Percentiles rank a stretch among this genome's conserved stretches.
Conservation (phyloP, 2,113 vertebrate genomes). For the Vulpes vulpes region DNA sequence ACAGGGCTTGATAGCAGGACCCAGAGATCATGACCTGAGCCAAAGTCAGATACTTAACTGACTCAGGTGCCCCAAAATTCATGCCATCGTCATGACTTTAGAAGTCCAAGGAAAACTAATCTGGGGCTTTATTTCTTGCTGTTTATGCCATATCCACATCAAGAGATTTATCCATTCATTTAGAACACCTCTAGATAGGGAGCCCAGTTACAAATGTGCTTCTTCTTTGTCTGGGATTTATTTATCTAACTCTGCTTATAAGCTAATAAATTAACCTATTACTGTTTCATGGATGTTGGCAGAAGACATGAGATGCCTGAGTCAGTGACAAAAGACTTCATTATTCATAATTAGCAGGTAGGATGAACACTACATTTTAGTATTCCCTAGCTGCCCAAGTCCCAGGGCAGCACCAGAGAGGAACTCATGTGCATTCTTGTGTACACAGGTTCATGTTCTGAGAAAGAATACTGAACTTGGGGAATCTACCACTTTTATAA, state of each 20-base stretch:
- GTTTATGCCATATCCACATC: not conserved
- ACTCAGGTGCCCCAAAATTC: not conserved
- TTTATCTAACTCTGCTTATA: not conserved
- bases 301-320: not conserved
- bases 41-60: not conserved
- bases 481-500: not conserved
- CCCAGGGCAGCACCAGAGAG: not conserved
- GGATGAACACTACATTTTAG: not conserved
- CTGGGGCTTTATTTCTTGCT: not conserved
- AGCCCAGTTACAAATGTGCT: not conserved
- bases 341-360: not conserved
- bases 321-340: not conserved
- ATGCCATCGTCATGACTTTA: not conserved
- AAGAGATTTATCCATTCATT: not conserved
- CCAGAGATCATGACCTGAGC: not conserved
- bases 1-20: not conserved
- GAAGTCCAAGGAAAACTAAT: slow-evolving; percentile 5
- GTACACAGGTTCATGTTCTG: not conserved
- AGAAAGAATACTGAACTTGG: not conserved
- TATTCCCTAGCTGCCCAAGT: not conserved
- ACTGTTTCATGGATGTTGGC: not conserved
- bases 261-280: not conserved
- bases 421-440: not conserved
- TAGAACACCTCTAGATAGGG: not conserved
- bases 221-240: not conserved